Evolutionary conservation across 1,140 invertebrate genomes (phyloP).

Genomic region (Euura lappo): DNA sequence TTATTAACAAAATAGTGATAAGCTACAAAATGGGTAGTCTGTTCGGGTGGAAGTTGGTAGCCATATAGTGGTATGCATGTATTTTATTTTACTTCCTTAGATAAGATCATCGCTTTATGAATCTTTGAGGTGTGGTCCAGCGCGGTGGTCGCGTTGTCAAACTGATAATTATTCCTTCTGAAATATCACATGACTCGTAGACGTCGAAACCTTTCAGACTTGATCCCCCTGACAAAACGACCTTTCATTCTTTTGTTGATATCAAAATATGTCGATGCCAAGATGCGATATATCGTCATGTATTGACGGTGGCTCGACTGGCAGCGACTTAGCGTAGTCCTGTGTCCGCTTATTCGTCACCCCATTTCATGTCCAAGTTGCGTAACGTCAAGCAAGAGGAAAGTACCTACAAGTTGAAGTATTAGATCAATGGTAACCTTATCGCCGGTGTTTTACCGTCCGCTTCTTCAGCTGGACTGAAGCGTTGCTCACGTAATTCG

Average conservation of each 20-base stretch:
- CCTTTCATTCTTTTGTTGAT: neutral
- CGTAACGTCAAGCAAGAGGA: neutral
- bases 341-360: neutral
- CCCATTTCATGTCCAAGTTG: neutral
- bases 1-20: neutral
- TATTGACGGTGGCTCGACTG: neutral
- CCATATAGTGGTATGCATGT: neutral
- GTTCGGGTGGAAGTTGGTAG: constrained; percentile 1
- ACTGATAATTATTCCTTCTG: neutral
- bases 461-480: neutral
- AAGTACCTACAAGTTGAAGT: too few relatives aligned
- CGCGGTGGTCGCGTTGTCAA: neutral
- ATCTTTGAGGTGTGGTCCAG: constrained; percentile 5
- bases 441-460: neutral
- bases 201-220: neutral
- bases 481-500: constrained; percentile 17
- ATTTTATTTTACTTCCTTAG: neutral
- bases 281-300: neutral
- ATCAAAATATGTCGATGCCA: neutral
- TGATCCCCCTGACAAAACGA: too few relatives aligned
- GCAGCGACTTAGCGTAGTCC: neutral
- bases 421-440: neutral
- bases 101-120: neutral
- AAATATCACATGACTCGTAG: neutral
- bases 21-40: neutral